Evolutionary conservation across 2,797 vertebrate species (phyloP).

Genomic region (Rachycentron canadum): DNA sequence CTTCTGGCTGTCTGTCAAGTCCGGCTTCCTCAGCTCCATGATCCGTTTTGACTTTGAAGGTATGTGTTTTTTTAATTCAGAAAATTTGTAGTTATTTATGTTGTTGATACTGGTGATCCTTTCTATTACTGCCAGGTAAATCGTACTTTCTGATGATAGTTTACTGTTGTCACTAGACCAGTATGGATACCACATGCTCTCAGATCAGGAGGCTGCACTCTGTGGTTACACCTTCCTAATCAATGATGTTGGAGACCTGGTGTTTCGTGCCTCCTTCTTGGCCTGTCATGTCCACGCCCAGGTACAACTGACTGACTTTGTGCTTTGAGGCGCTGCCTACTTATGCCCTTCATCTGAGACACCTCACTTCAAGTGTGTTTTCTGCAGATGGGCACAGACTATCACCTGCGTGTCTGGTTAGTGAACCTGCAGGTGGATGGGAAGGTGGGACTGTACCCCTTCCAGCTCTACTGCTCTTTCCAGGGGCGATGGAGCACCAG

Average conservation of each 20-base stretch:
- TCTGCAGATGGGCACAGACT: conserved; percentile 74
- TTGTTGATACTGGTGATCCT: neutral
- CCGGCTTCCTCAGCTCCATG: conserved; percentile 50
- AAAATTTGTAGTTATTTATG: neutral
- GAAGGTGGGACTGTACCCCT: conserved; percentile 56
- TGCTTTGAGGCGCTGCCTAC: neutral
- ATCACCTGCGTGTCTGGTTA: conserved; percentile 76
- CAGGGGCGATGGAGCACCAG: conserved; percentile 70
- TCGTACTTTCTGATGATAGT: neutral
- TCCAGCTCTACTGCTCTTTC: conserved; percentile 77
- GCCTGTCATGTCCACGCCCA: conserved; percentile 75
- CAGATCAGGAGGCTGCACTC: conserved; percentile 46
- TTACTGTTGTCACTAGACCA: conserved; percentile 57
- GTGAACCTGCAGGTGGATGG: conserved; percentile 70
- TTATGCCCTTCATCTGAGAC: neutral
- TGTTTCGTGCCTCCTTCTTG: conserved; percentile 79
- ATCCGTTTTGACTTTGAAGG: conserved; percentile 72
- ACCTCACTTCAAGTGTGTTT: neutral
- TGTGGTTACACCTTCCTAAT: conserved; percentile 78
- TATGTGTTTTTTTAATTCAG: neutral
- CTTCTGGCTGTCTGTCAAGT: conserved; percentile 72
- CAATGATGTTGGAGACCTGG: conserved; percentile 67
- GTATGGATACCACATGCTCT: conserved; percentile 59
- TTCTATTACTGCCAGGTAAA: neutral
- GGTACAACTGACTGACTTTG: conserved; percentile 33